Evolutionary conservation across 1,140 invertebrate genomes (phyloP).

Genomic region (Microplitis mediator): DNA sequence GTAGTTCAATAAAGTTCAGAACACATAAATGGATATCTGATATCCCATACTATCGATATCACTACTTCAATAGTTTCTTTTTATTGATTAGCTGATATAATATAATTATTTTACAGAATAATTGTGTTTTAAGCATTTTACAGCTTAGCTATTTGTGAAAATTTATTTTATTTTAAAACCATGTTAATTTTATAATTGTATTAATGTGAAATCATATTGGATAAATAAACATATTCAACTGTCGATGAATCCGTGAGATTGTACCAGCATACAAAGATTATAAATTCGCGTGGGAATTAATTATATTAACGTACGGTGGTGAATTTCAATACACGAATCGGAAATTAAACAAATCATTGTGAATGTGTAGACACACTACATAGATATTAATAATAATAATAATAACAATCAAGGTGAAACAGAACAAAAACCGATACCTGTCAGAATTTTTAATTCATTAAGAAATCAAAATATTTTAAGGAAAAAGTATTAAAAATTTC

Average conservation of each 20-base stretch:
- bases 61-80: no score
- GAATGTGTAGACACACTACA: background rate
- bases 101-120: no score
- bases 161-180: background rate
- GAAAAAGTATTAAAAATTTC: no score
- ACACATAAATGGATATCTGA: no score
- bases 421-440: no score
- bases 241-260: background rate
- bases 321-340: slow-evolving; percentile 1
- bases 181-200: background rate
- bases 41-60: no score
- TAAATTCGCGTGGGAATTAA: background rate
- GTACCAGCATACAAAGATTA: background rate
- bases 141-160: background rate
- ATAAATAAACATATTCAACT: slow-evolving; percentile 1
- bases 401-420: background rate
- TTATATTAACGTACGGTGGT: background rate
- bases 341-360: background rate
- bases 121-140: no score
- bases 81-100: no score
- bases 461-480: no score
- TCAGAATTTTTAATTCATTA: no score
- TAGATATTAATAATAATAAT: background rate
- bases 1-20: no score
- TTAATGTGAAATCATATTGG: background rate